phyloP scores from a whole-genome alignment of 2,113 vertebrate genomes.

The Picathartes gymnocephalus region DNA sequence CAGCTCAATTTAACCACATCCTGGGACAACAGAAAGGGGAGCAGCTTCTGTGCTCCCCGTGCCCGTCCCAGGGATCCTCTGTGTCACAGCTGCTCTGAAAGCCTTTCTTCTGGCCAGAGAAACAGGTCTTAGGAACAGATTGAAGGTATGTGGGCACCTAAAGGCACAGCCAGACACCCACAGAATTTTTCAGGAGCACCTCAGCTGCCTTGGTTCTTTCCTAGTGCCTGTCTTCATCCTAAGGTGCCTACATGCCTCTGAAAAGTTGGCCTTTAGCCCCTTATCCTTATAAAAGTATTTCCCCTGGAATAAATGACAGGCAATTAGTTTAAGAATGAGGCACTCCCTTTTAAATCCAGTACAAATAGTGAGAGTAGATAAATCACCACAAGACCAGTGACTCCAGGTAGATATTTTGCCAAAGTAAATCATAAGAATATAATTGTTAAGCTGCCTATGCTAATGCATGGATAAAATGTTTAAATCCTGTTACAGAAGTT shows the following conservation, averaged over 20 bases:
- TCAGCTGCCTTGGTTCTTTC: background rate
- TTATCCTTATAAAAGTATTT: constrained; percentile 39
- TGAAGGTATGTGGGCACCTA: background rate
- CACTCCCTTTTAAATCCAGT: constrained; percentile 41
- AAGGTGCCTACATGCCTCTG: background rate
- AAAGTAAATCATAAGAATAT: constrained; percentile 3
- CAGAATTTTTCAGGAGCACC: background rate
- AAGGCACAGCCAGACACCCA: background rate
- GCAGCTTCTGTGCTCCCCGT: rapidly evolving
- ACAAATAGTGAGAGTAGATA: constrained; percentile 21
- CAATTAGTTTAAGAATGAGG: constrained; percentile 7
- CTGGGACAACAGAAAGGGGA: background rate
- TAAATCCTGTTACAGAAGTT: background rate
- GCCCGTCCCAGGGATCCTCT: background rate
- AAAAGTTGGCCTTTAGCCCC: constrained; percentile 23
- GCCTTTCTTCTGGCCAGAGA: background rate
- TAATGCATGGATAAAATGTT: background rate
- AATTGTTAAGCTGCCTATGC: constrained; percentile 15
- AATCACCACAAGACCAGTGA: background rate
- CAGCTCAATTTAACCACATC: background rate
- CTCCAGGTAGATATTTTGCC: background rate
- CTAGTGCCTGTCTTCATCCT: background rate
- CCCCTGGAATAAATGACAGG: background rate
- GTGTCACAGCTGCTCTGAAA: background rate
- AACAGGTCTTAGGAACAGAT: background rate